Evolutionary conservation across 2,113 vertebrate species (phyloP), one percentile per base, ranked within the genome.

Genomic region (Andinoacara biseriatus): DNA sequence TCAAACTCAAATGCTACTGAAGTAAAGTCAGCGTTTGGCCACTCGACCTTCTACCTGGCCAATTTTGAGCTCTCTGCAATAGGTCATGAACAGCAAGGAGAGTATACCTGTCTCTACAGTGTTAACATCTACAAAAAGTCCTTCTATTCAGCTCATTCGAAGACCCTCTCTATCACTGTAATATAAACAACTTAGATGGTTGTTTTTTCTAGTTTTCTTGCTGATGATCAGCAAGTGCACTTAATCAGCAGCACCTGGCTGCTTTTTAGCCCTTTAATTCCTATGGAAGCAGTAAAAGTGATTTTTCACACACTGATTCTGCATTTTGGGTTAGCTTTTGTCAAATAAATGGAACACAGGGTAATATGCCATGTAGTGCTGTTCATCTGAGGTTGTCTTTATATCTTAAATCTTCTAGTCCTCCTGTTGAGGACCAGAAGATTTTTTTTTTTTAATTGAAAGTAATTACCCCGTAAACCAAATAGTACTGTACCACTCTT

Each of bases 81-180:
- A 3, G 78, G 86, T 1, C 60, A 35, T 3, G 7, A 87, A 54
- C 52, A 87, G 4, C 86, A 90, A 57, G 91, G 90, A 65, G 81
- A 74, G 0, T 95, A 93, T 46, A 18, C 7, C 43, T 95, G 93
- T 59, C 31, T 92, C 52, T 94, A 82, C 9, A 15, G 7, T 0
- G 1, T 90, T 2, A 94, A 93, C 86, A 76, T 95, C 24, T 69
- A 91, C 29, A 38, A 89, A 1, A 0, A 3, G 3, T 2, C 24
- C 58, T 93, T 91, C 87, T 58, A 1, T 18, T 94, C 94, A 0
- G 2, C 8, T 43, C 89, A 91, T 1, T 94, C 92, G 0, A 93
- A 83, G 38, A n/a, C 85, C 29, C 83, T 95, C 24, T 59, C 87
- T 60, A 40, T 95, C 78, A 86, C 7, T 46, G 84, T 93, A 2